Evolutionary conservation across 2,888 invertebrate genomes (phyloP), one percentile per base, ranked within the genome.

Genomic region (Ophion obscuratus): DNA sequence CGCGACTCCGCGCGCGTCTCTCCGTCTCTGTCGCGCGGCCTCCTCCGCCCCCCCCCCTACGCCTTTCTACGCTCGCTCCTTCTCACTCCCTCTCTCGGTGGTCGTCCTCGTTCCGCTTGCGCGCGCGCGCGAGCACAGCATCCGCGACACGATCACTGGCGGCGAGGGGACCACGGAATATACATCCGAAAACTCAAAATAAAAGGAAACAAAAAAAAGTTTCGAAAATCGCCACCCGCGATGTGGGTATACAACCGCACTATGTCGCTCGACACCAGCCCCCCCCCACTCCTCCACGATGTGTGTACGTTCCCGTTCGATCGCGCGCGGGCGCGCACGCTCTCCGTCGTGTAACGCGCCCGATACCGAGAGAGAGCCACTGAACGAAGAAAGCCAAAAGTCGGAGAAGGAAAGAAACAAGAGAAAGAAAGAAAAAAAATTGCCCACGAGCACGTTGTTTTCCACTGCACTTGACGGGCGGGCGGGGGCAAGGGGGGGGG

Each of bases 321-420:
- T 77, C 81, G 81, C 81, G 76, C 81, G 77, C 57, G 64, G 67
- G 77, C 71, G 73, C 47, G 44, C 73, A 36, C 66, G 73, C 68
- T 77, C 67, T 77, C 44, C 7, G 53, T 67, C 47, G 57, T 44
- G 74, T 70, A 62, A 78, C 10, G 74, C 78, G 84, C 27, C 14
- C 31, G 27, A 27, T 20, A 75, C 83, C 9, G 24, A 59, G 83
- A 88, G 86, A 53, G 53, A 53, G 53, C 53, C 89, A 88, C 87
- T 87, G 87, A 79, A 77, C 53, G 24, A 71, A 62, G 80, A 67
- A 76, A 83, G 82, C 27, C 10, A 47, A 10, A 59, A 40, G 40
- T 53, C 53, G 11, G 62, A 80, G 44, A 24, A 47, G 44, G 36
- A 31, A 36, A 40, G 61, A n/a, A 24, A 74, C 71, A 53, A 53